Evolutionary conservation across 2,113 vertebrate genomes (phyloP).

Genomic region (Chaetura pelagica): DNA sequence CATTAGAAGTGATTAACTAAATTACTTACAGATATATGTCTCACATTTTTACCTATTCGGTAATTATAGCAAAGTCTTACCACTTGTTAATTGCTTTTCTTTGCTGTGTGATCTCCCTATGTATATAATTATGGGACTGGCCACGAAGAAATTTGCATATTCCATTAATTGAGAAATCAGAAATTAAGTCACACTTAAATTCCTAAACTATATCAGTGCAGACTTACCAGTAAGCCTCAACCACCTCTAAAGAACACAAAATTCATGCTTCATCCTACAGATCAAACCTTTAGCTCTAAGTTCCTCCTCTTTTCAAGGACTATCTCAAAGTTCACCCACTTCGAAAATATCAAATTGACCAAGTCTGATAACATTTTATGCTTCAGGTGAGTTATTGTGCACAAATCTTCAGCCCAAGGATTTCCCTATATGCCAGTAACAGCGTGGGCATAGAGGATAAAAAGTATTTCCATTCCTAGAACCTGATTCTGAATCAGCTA

Average conservation of each 20-base stretch:
- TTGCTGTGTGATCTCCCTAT: not conserved
- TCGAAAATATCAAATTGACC: not conserved
- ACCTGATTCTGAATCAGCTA: not conserved
- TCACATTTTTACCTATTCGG: not conserved
- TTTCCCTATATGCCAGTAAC: not conserved
- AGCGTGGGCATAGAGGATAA: not conserved
- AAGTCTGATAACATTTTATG: not conserved
- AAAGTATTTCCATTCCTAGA: not conserved
- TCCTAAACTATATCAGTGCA: not conserved
- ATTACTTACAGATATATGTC: not conserved
- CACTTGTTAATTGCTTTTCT: not conserved
- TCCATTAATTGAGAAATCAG: not conserved
- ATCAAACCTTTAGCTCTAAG: not conserved
- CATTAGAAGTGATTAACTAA: not conserved
- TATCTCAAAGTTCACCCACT: not conserved
- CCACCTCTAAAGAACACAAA: not conserved
- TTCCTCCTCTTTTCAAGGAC: not conserved
- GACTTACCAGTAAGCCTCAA: not conserved
- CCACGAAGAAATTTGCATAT: not conserved
- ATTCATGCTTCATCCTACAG: not conserved
- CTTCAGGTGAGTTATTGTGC: not conserved
- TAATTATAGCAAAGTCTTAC: conserved; percentile 30
- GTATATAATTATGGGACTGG: not conserved
- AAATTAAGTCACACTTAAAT: not conserved
- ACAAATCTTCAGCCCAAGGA: not conserved